Percentiles rank a stretch among this genome's conserved stretches.
Evolutionary conservation across 2,888 invertebrate genomes (phyloP).

Genomic region (Agrotis puta): DNA sequence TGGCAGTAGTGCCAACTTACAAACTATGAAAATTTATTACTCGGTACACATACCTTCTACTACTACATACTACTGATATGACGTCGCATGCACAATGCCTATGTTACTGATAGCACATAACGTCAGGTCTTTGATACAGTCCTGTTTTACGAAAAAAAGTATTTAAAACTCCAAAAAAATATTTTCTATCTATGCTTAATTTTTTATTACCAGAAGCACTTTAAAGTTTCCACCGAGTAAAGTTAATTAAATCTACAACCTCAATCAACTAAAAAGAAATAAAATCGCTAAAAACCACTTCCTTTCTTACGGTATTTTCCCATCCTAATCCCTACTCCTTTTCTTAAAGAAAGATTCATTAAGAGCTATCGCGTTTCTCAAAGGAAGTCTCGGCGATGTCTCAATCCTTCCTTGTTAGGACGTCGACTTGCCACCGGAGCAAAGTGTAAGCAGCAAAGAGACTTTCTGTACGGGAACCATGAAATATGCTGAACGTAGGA

Average conservation of each 20-base stretch:
- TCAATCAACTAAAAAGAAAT: constrained; percentile 24
- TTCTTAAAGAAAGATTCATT: constrained; percentile 64
- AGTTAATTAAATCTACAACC: constrained; percentile 38
- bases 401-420: constrained; percentile 64
- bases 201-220: too few species aligned
- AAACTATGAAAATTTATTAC: too few species aligned
- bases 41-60: too few species aligned
- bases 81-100: too few species aligned
- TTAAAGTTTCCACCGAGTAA: not conserved
- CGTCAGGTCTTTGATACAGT: too few species aligned
- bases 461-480: constrained; percentile 36
- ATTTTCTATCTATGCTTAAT: too few species aligned
- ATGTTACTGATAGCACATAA: too few species aligned
- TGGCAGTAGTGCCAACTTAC: too few species aligned
- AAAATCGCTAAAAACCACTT: constrained; percentile 44
- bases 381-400: constrained; percentile 56
- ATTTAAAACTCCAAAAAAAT: too few species aligned
- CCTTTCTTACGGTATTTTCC: constrained; percentile 25
- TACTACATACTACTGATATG: too few species aligned
- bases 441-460: constrained; percentile 58
- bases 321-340: constrained; percentile 41
- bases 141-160: too few species aligned
- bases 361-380: constrained; percentile 50
- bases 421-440: constrained; percentile 41
- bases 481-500: not conserved